Conservation (phyloP, 2,888 invertebrate species). For the Eledona agricola region DNA sequence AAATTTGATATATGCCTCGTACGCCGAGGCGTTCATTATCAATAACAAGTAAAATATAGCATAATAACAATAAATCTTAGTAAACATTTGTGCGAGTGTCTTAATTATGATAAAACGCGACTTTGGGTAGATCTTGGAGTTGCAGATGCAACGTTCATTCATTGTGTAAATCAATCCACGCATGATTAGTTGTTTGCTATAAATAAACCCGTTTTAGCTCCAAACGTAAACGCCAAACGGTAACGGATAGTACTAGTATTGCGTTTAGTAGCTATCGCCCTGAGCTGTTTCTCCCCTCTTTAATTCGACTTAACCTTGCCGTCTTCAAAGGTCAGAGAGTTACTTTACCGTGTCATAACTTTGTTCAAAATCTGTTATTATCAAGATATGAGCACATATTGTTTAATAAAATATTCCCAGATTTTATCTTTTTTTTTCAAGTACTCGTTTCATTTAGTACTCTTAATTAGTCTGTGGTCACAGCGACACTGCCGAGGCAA, state of each 20-base stretch:
- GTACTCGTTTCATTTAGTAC: no score
- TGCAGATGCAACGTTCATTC: conserved; percentile 34
- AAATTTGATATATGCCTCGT: conserved; percentile 49
- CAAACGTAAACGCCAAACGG: conserved; percentile 17
- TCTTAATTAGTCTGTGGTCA: no score
- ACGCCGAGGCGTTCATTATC: conserved; percentile 47
- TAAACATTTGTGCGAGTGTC: conserved; percentile 46
- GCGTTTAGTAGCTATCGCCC: conserved; percentile 12
- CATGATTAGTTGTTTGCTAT: conserved; percentile 33
- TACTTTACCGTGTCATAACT: conserved; percentile 10
- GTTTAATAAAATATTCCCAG: conserved; percentile 11
- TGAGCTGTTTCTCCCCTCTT: conserved; percentile 8
- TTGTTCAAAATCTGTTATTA: conserved; percentile 5
- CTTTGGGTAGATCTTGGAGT: conserved; percentile 22
- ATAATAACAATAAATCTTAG: conserved; percentile 51
- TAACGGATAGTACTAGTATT: conserved; percentile 21
- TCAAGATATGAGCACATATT: conserved; percentile 8
- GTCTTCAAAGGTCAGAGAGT: conserved; percentile 54
- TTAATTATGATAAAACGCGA: conserved; percentile 46
- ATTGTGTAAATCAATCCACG: conserved; percentile 33
- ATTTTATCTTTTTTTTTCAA: conserved; percentile 12
- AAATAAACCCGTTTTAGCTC: conserved; percentile 30
- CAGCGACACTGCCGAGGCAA: no score
- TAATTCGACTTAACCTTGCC: conserved; percentile 50
- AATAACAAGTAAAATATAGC: conserved; percentile 51